Base-by-base conservation (phyloP, 2,797 vertebrate genomes). In the Platalea minor region DNA sequence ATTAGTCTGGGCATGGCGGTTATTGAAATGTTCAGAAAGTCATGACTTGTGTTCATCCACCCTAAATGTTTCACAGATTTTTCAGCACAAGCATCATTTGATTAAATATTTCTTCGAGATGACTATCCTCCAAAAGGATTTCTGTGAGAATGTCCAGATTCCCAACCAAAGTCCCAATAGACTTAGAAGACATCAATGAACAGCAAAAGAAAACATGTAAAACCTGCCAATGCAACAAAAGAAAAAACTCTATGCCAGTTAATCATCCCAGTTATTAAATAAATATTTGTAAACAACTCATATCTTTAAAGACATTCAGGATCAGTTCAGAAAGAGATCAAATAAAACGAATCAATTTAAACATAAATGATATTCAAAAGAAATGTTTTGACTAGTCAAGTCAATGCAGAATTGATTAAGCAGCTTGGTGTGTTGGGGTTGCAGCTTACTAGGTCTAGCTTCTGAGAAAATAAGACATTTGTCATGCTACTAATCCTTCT, bases 351-450 rank as follows among this genome's bases (percentile, higher is more conserved):
- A 75, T 72, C 67, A 43, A 75, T 83, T 88, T 72, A 88, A 85
- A 57, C 43, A 78, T 4, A 85, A 92, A 64, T 77, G 68, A 51
- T 43, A 74, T 90, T 75, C 11, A 76, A 69, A 94, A 86, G 7
- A 91, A 72, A 73, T 87, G 28, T 85, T 93, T 89, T 94, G 92
- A 85, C 51, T 89, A 11, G 21, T 15, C 43, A 83, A 83, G 46
- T 95, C 83, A 93, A 87, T 69, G 70, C 25, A 68, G 54, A 87
- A 89, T 89, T 85, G 69, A 94, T 90, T 63, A 72, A 53, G 16
- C 28, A 89, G 18, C 67, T 86, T 45, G 17, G 4, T 19, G 20
- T 21, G 21, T 50, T 60, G 45, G 17, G 29, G 8, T 12, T 92
- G 45, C 11, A 73, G 11, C 29, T 92, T 46, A 51, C 53, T 23